Evolutionary conservation across 2,888 invertebrate genomes (phyloP).

Genomic region (Agrilus biguttatus): DNA sequence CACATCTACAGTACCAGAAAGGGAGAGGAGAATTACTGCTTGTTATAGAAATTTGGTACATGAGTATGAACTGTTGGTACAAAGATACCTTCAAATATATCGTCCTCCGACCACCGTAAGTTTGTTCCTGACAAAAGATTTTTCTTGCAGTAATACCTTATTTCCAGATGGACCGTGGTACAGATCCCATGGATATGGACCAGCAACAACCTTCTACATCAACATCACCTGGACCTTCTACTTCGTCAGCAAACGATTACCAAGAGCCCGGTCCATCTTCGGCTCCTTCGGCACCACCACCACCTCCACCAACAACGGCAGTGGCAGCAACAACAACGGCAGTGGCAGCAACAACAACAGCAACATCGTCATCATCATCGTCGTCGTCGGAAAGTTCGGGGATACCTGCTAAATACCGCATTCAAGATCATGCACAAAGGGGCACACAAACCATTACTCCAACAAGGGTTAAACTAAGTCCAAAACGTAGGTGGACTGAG

Average conservation of each 20-base stretch:
- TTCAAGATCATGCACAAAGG: too few species aligned
- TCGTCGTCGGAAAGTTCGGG: too few species aligned
- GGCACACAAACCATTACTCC: too few species aligned
- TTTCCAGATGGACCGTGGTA: constrained; percentile 49
- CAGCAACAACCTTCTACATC: constrained; percentile 13
- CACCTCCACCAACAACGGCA: not conserved
- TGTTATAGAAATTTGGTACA: constrained; percentile 35
- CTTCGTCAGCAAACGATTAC: constrained; percentile 7
- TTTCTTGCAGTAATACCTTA: not conserved
- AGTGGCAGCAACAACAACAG: not conserved
- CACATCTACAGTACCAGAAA: constrained; percentile 27
- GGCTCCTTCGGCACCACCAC: not conserved
- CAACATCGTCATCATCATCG: not conserved
- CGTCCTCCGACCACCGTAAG: constrained; percentile 32
- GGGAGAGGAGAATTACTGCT: constrained; percentile 33
- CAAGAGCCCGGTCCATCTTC: constrained; percentile 1
- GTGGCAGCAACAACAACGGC: too few species aligned
- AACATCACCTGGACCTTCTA: constrained; percentile 28
- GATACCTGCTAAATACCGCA: too few species aligned
- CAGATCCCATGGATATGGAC: constrained; percentile 54
- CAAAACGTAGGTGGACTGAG: too few species aligned
- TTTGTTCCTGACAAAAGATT: constrained; percentile 2
- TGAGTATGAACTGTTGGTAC: constrained; percentile 36
- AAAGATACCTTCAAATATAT: constrained; percentile 34
- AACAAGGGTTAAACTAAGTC: too few species aligned